Evolutionary conservation across 2,113 vertebrate species (phyloP), one percentile per base, ranked within the genome.

Genomic region (Ammodytes marinus): DNA sequence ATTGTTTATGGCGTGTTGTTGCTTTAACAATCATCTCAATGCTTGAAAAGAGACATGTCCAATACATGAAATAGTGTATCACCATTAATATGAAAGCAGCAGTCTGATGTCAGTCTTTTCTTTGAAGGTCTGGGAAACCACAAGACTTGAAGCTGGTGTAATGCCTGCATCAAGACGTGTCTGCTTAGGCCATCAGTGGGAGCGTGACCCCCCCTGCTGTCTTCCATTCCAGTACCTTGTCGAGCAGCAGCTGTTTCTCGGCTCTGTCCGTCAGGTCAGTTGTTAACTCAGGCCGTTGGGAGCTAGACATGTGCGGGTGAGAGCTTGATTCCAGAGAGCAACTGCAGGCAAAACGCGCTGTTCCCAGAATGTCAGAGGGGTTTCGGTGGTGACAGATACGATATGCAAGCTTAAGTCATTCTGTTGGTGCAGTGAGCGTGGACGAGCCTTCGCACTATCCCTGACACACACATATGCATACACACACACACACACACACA

Each of bases 191-290:
- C 80, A 86, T 93, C 89, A 89, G 79, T 7, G 74, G 77, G 60
- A 85, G 63, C 4, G 19, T 53, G 69, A 72, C 80, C 82, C 72
- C 69, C 73, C 74, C 74, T 52, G 43, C 80, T 43, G 60, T 70
- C 85, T 59, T 71, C 74, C 84, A 77, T 79, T 83, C 74, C 87
- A 82, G 39, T 58, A 69, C 72, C 89, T 88, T 88, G 89, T 89
- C 59, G 84, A 80, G 83, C 42, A 71, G 85, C 93, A 94, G 90
- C 93, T 94, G 94, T 91, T 88, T 74, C 79, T 78, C 72, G 57
- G 82, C 80, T 88, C 83, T 7, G 86, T 89, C 89, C 85, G 45
- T 87, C 91, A 86, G 86, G 89, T 90, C 91, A 92, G 89, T 91
- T 92, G 93, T 89, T 93, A 89, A 84, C 80, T 81, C 12, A 55